Evolutionary conservation across 2,888 invertebrate genomes (phyloP).

Genomic region (Bimastos eiseni): DNA sequence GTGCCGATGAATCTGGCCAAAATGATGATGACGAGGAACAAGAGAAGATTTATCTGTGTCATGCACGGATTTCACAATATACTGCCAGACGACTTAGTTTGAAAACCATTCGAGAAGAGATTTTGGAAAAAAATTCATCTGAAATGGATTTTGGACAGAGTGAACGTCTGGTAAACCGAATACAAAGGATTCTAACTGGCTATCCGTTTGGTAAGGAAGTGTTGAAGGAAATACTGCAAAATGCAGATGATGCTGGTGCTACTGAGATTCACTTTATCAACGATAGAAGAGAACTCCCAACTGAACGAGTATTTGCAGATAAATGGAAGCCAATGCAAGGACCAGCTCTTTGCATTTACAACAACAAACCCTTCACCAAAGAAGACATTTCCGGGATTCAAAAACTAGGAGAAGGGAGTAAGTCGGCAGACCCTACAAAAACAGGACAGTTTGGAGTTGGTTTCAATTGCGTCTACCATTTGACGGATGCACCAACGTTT

Average conservation of each 20-base stretch:
- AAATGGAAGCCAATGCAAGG: slow-evolving; percentile 53
- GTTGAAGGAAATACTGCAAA: slow-evolving; percentile 55
- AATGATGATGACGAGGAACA: neutral
- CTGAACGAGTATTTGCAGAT: slow-evolving; percentile 47
- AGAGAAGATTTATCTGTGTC: neutral
- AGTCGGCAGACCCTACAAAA: slow-evolving; percentile 53
- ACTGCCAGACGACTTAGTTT: neutral
- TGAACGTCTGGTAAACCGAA: slow-evolving; percentile 52
- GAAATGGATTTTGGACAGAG: slow-evolving; percentile 53
- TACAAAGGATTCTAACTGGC: slow-evolving; percentile 50
- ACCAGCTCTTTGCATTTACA: slow-evolving; percentile 57
- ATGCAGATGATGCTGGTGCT: slow-evolving; percentile 48
- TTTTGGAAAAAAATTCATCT: neutral
- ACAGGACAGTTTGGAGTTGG: slow-evolving; percentile 59
- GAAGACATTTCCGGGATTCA: slow-evolving; percentile 55
- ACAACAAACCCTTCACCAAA: slow-evolving; percentile 53
- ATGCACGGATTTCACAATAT: neutral
- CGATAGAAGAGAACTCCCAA: slow-evolving; percentile 48
- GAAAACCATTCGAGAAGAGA: neutral
- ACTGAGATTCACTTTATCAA: slow-evolving; percentile 54
- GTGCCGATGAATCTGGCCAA: neutral
- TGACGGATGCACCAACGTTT: slow-evolving; percentile 59
- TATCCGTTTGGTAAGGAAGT: slow-evolving; percentile 54
- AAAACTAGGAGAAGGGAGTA: slow-evolving; percentile 56
- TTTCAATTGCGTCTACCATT: slow-evolving; percentile 59